Evolutionary conservation across 2,888 invertebrate species (phyloP).

Genomic region (Trichogramma evanescens): DNA sequence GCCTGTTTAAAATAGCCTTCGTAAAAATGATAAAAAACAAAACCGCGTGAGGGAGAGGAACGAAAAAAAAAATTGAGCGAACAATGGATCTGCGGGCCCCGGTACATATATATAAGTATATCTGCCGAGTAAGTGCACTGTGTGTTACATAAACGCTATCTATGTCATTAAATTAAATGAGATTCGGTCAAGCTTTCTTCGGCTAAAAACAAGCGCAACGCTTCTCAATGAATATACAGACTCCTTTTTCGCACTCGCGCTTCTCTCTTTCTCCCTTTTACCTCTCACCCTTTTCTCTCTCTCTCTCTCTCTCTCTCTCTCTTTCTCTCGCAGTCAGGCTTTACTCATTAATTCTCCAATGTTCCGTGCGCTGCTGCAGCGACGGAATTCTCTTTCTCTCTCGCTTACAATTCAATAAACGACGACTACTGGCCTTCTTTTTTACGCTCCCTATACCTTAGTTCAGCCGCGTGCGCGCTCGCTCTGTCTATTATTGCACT

Average conservation of each 20-base stretch:
- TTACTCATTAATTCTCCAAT: conserved; percentile 11
- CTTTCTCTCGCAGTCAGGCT: not conserved
- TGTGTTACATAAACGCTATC: conserved; percentile 19
- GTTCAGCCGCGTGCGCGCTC: conserved; percentile 21
- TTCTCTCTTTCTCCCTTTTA: too few species aligned
- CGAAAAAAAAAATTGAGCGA: too few species aligned
- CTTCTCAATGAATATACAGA: not conserved
- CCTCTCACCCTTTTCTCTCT: too few species aligned
- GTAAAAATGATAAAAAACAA: too few species aligned
- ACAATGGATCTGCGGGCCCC: too few species aligned
- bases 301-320: too few species aligned
- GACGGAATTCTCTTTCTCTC: not conserved
- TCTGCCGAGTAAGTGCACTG: not conserved
- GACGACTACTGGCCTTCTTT: conserved; percentile 16
- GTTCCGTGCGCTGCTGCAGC: conserved; percentile 5
- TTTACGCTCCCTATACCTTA: conserved; percentile 21
- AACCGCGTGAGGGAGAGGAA: too few species aligned
- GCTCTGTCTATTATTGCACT: conserved; percentile 17
- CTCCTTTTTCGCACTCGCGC: too few species aligned
- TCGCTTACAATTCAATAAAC: conserved; percentile 21
- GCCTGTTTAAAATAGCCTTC: too few species aligned
- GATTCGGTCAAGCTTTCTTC: conserved; percentile 7
- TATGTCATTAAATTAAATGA: conserved; percentile 17
- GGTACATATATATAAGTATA: too few species aligned
- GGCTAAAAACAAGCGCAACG: conserved; percentile 12